Conservation (phyloP, 2,888 invertebrate species). For the Lobophora halterata region DNA sequence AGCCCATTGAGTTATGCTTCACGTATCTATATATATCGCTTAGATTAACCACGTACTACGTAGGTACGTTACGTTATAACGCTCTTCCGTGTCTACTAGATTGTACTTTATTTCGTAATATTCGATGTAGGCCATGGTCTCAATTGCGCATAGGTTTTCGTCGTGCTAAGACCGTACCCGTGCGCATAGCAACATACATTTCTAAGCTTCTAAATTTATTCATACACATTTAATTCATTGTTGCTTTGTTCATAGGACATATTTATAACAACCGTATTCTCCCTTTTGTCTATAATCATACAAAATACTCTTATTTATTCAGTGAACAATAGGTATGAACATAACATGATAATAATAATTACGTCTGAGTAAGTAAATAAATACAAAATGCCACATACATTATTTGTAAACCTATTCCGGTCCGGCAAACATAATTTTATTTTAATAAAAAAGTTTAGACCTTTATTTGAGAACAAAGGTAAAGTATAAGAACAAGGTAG, state of each 20-base stretch:
- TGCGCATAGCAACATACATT: conserved; percentile 25
- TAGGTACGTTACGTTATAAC: conserved; percentile 57
- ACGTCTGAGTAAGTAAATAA: no score
- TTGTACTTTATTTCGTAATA: conserved; percentile 77
- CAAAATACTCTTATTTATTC: no score
- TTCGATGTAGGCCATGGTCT: conserved; percentile 75
- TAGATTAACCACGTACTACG: conserved; percentile 53
- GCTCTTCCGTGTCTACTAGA: conserved; percentile 69
- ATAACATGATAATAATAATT: no score
- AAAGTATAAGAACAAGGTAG: no score
- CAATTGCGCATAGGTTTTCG: conserved; percentile 71
- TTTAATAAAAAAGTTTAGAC: no score
- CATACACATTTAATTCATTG: conserved; percentile 3
- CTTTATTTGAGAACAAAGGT: no score
- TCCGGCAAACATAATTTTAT: no score
- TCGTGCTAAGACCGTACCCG: conserved; percentile 50
- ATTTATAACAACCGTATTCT: conserved; percentile 10
- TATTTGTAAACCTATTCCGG: no score
- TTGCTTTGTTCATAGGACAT: conserved; percentile 15
- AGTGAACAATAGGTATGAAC: no score
- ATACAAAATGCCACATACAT: no score
- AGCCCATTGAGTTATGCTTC: conserved; percentile 53
- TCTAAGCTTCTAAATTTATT: conserved; percentile 15
- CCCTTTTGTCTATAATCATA: no score
- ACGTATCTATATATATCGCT: conserved; percentile 73